Conservation (phyloP, 2,113 vertebrate genomes). For the Enhydra lutris region DNA sequence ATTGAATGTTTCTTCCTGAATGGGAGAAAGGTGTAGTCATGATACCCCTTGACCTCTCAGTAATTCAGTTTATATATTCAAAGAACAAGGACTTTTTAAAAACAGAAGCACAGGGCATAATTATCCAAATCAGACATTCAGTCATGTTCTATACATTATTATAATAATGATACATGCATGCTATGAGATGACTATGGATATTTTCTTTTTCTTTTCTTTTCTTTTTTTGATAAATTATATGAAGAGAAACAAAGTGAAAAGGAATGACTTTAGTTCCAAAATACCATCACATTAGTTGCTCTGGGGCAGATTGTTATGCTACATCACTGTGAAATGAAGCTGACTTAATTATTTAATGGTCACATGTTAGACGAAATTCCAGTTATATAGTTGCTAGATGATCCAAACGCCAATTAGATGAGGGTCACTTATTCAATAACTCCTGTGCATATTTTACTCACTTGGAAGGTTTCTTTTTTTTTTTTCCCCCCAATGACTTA, state of each 20-base stretch:
- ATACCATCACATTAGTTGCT: background rate
- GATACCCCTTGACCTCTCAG: background rate
- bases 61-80: background rate
- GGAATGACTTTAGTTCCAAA: background rate
- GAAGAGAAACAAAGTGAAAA: background rate
- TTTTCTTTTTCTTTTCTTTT: background rate
- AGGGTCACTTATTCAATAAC: background rate
- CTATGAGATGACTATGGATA: background rate
- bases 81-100: background rate
- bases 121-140: background rate
- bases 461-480: background rate
- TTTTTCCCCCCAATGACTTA: background rate
- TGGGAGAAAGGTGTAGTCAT: background rate
- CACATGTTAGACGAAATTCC: background rate
- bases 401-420: background rate
- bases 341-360: background rate
- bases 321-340: background rate
- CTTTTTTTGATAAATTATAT: background rate
- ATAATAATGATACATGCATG: background rate
- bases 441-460: background rate
- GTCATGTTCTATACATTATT: background rate
- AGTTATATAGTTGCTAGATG: background rate
- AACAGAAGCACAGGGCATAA: background rate
- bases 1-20: background rate
- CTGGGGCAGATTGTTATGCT: background rate